These are phyloP conservation scores for Falcunculus frontatus DNA, from an alignment of 2,113 vertebrate genomes.

Conservation along the genomic window DNA sequence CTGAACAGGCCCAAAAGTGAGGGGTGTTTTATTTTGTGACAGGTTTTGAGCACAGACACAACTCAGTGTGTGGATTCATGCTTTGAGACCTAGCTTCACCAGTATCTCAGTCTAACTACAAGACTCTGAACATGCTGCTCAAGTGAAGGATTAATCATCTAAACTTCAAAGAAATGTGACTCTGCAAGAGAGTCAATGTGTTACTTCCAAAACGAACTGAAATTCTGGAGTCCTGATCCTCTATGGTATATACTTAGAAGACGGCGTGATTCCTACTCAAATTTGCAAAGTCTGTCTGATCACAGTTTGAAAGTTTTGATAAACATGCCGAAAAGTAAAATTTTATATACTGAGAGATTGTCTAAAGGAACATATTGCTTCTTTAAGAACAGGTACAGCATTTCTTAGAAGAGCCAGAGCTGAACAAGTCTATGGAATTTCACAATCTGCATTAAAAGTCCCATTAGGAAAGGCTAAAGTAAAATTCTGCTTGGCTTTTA, in stretches of 20 bases:
- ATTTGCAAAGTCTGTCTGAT: background rate
- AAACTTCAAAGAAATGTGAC: background rate
- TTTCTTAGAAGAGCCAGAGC: background rate
- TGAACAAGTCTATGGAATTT: background rate
- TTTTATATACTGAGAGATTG: background rate
- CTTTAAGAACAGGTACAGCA: background rate
- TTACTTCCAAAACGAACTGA: background rate
- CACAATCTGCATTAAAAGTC: background rate
- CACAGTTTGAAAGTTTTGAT: background rate
- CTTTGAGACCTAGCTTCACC: background rate
- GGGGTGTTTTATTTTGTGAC: background rate
- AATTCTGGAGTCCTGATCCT: background rate
- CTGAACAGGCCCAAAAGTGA: background rate
- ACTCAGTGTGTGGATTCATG: background rate
- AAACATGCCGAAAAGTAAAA: background rate
- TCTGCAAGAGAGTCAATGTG: background rate
- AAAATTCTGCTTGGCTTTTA: constrained; percentile 20
- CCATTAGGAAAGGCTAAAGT: background rate
- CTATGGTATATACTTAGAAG: background rate
- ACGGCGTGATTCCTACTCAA: background rate
- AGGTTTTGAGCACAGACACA: background rate
- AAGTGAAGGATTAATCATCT: background rate
- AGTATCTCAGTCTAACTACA: background rate
- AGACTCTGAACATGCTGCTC: background rate
- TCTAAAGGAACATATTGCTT: background rate